phyloP scores from a whole-genome alignment of 2,113 vertebrate genomes.

The Embiotoca jacksoni region DNA sequence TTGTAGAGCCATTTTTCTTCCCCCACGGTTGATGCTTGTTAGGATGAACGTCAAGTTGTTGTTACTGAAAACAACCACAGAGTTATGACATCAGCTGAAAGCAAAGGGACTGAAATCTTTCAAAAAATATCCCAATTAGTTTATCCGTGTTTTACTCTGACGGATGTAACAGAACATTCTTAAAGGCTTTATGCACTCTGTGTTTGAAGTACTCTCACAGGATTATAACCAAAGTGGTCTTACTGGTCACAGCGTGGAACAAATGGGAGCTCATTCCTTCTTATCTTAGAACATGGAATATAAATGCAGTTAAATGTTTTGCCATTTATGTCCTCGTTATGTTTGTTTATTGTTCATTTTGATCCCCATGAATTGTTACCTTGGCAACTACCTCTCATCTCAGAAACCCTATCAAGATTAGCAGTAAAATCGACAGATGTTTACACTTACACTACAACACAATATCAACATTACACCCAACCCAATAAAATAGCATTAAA shows the following conservation, averaged over 20 bases:
- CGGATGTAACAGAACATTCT: background rate
- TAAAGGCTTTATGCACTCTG: background rate
- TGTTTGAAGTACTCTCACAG: background rate
- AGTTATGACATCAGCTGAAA: conserved; percentile 31
- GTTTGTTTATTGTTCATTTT: background rate
- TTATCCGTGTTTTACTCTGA: background rate
- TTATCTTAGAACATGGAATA: background rate
- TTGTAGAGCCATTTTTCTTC: conserved; percentile 21
- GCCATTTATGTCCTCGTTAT: background rate
- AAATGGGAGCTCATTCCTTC: background rate
- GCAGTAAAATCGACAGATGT: too few species aligned
- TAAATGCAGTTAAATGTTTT: background rate
- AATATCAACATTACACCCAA: too few species aligned
- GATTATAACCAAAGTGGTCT: background rate
- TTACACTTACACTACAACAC: too few species aligned
- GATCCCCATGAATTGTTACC: background rate
- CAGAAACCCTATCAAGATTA: background rate
- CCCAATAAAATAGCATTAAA: too few species aligned
- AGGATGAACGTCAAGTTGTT: conserved; percentile 29
- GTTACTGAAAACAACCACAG: conserved; percentile 30
- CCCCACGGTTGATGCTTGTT: conserved; percentile 12
- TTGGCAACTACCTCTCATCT: background rate
- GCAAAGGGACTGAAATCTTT: conserved; percentile 16
- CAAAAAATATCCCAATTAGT: conserved; percentile 5
- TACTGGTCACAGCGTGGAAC: background rate